These are phyloP conservation scores for Lysandra coridon DNA, from an alignment of 2,888 invertebrate species.

Conservation along the genomic window DNA sequence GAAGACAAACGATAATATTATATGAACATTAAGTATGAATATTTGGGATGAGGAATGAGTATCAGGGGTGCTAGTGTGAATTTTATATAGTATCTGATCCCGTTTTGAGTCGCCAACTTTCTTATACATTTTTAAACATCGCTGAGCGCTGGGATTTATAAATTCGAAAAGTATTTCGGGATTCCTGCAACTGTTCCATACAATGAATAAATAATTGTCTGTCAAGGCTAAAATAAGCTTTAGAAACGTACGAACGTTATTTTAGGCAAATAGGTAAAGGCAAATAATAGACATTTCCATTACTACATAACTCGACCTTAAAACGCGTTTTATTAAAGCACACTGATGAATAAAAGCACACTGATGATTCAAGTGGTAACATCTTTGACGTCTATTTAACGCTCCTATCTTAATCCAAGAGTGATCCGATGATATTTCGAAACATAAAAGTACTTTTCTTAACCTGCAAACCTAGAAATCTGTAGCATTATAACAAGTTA, in stretches of 20 bases:
- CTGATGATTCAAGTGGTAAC: too few relatives aligned
- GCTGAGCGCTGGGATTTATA: not conserved
- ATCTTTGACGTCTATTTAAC: too few relatives aligned
- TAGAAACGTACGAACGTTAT: not conserved
- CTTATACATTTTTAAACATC: not conserved
- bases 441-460: too few relatives aligned
- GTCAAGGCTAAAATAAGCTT: not conserved
- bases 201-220: not conserved
- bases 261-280: not conserved
- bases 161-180: not conserved
- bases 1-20: not conserved
- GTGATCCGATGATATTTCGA: too few relatives aligned
- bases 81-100: not conserved
- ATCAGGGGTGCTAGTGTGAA: not conserved
- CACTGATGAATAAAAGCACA: too few relatives aligned
- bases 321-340: not conserved
- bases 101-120: constrained; percentile 12
- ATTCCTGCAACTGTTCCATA: not conserved
- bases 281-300: not conserved
- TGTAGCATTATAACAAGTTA: too few relatives aligned
- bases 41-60: not conserved
- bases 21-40: not conserved
- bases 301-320: not conserved
- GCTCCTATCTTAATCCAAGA: too few relatives aligned
- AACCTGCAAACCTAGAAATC: too few relatives aligned